Percentiles rank a stretch among this genome's conserved stretches.
Evolutionary conservation across 37 sponge, comb jelly and placozoan species (phyloP).

Genomic region (Cladorhizidae sp.): DNA sequence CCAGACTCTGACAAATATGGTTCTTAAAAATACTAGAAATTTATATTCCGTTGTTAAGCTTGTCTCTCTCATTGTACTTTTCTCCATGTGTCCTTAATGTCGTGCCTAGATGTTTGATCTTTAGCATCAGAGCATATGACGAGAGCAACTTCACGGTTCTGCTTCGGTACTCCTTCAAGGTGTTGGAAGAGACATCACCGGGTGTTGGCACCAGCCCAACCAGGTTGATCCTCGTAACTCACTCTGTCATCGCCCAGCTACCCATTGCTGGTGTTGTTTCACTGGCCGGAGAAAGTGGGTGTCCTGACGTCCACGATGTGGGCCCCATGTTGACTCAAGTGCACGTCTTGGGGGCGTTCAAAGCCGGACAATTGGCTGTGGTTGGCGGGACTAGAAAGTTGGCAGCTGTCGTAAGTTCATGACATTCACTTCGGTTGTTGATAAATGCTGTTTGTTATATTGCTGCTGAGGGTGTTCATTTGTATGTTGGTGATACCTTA

Average conservation of each 20-base stretch:
- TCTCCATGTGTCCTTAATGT: too few species aligned
- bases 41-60: too few species aligned
- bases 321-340: conserved; percentile 44
- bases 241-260: conserved; percentile 35
- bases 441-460: too few species aligned
- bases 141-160: conserved; percentile 30
- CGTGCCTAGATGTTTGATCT: conserved; percentile 5
- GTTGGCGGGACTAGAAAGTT: conserved; percentile 49
- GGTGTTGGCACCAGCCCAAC: not conserved
- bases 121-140: conserved; percentile 18
- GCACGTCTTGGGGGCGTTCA: conserved; percentile 24
- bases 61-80: not conserved
- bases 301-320: conserved; percentile 14
- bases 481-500: too few species aligned
- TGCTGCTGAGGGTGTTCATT: too few species aligned
- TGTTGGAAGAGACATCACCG: not conserved
- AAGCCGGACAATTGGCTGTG: conserved; percentile 27
- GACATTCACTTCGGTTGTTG: too few species aligned
- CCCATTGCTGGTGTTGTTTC: conserved; percentile 10
- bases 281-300: not conserved
- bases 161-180: conserved; percentile 2
- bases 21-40: too few species aligned
- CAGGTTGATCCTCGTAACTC: not conserved
- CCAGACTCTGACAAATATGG: too few species aligned
- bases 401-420: conserved; percentile 74